Percentiles rank a stretch among this genome's conserved stretches.
These are phyloP conservation scores for Peromyscus nudipes DNA, from an alignment of 2,797 vertebrate genomes.

Conservation along the genomic window DNA sequence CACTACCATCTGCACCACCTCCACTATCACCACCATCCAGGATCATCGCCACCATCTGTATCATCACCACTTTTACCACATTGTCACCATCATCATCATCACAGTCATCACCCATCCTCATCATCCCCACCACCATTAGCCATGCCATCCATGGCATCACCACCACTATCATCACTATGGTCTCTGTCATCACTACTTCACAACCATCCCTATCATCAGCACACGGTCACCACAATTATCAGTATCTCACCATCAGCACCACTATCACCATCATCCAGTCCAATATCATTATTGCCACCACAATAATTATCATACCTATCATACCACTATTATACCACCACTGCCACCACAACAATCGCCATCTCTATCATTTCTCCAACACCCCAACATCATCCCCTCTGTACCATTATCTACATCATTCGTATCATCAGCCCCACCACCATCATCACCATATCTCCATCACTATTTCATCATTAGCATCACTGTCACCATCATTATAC, in stretches of 20 bases:
- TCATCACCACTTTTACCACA: neutral
- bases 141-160: neutral
- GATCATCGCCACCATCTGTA: neutral
- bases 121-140: neutral
- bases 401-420: neutral
- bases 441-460: neutral
- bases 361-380: neutral
- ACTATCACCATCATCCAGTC: neutral
- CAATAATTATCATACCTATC: no score
- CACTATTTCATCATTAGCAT: neutral
- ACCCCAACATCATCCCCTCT: no score
- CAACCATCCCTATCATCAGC: neutral
- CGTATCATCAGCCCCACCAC: no score
- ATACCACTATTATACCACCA: no score
- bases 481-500: no score
- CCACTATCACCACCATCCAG: neutral
- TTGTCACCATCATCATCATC: neutral
- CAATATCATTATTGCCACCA: neutral
- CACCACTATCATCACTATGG: neutral
- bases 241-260: neutral
- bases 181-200: neutral
- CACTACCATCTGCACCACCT: neutral
- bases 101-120: neutral
- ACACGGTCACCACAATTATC: no score
- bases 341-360: no score